phyloP scores from a whole-genome alignment of 1,140 invertebrate species.

The Euwallacea similis region DNA sequence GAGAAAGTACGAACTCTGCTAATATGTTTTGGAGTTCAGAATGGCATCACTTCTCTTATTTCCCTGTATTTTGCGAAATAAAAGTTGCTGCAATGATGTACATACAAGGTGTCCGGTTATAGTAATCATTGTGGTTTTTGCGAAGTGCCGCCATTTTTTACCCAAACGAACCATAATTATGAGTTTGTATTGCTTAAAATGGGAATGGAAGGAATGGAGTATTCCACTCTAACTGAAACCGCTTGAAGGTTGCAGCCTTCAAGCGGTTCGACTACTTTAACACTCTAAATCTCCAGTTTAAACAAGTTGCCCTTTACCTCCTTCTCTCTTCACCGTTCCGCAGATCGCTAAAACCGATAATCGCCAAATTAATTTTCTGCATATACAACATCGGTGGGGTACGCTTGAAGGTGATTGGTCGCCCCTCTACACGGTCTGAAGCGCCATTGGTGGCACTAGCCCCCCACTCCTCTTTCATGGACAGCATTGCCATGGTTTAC shows the following conservation, averaged over 20 bases:
- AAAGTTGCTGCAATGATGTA: no score
- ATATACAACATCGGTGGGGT: constrained; percentile 80
- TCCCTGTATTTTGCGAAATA: no score
- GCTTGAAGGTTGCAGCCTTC: no score
- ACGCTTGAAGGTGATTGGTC: constrained; percentile 72
- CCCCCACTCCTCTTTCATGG: constrained; percentile 90
- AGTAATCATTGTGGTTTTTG: background rate
- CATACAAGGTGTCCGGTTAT: background rate
- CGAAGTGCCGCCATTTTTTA: no score
- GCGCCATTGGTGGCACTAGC: constrained; percentile 86
- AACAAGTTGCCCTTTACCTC: no score
- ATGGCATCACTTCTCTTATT: no score
- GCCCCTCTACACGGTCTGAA: constrained; percentile 57
- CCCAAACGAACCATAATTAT: no score
- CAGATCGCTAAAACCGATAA: constrained; percentile 50
- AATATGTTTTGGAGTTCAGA: background rate
- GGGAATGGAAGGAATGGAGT: no score
- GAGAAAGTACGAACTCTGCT: constrained; percentile 67
- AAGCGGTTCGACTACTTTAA: no score
- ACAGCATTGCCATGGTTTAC: constrained; percentile 79
- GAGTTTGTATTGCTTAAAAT: no score
- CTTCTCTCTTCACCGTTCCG: constrained; percentile 1
- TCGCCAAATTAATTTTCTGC: constrained; percentile 69
- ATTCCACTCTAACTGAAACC: no score
- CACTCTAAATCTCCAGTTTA: no score